Conservation (phyloP, 2,888 invertebrate species). For the Cetonia aurata region DNA sequence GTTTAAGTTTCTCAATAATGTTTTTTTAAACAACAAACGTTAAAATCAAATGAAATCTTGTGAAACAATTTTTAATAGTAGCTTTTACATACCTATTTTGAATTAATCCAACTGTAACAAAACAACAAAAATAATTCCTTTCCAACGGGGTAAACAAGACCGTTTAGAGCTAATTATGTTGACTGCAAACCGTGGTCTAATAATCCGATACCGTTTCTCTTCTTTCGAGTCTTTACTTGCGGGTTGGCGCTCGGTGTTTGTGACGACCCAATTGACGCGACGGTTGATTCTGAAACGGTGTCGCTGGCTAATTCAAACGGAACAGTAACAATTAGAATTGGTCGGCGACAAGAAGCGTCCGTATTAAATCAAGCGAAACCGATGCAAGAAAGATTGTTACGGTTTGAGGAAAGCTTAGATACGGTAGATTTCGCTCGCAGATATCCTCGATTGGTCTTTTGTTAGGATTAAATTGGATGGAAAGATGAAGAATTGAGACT, state of each 20-base stretch:
- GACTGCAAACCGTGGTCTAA: conserved; percentile 4
- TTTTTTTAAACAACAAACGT: too few relatives aligned
- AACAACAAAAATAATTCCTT: neutral
- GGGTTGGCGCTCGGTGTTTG: neutral
- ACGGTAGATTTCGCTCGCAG: neutral
- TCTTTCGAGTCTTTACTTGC: conserved; percentile 1
- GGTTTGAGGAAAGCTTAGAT: neutral
- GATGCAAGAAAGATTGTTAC: neutral
- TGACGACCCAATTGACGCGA: neutral
- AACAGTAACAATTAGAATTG: neutral
- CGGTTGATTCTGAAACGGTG: neutral
- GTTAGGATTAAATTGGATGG: neutral
- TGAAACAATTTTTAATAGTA: too few relatives aligned
- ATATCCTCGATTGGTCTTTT: neutral
- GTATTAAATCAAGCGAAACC: neutral
- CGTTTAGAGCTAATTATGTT: neutral
- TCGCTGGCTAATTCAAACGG: neutral
- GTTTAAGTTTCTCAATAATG: neutral
- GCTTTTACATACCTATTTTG: too few relatives aligned
- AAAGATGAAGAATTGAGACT: neutral
- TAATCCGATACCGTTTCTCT: neutral
- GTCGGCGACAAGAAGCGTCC: neutral
- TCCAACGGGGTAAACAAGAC: neutral
- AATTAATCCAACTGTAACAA: too few relatives aligned
- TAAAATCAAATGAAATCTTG: too few relatives aligned